phyloP scores from a whole-genome alignment of 2,113 vertebrate species.

The Phodopus roborovskii region DNA sequence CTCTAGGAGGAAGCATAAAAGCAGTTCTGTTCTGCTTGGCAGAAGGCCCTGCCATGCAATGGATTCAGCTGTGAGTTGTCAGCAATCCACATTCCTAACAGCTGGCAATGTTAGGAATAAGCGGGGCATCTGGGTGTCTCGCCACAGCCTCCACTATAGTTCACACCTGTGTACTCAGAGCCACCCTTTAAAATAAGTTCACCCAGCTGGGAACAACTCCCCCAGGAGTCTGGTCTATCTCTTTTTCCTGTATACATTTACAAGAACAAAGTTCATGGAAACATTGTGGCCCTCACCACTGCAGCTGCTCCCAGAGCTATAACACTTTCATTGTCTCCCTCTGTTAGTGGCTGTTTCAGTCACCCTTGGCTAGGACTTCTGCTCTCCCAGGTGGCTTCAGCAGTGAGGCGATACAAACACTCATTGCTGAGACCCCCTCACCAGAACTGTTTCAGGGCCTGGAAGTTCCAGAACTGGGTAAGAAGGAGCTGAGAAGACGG shows the following conservation, averaged over 20 bases:
- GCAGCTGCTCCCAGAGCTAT: not conserved
- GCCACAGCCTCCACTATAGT: not conserved
- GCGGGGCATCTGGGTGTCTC: not conserved
- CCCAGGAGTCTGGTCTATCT: conserved; percentile 33
- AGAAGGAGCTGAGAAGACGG: not conserved
- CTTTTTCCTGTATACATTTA: conserved; percentile 24
- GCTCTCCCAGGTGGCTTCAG: not conserved
- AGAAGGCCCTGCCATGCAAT: not conserved
- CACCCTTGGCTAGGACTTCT: not conserved
- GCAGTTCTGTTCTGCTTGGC: not conserved
- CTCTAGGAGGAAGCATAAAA: not conserved
- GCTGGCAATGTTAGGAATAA: not conserved
- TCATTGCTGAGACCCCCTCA: not conserved
- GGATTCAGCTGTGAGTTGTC: not conserved
- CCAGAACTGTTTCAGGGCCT: not conserved
- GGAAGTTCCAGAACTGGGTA: not conserved
- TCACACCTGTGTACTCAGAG: not conserved
- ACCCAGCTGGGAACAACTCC: not conserved
- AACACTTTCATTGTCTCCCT: not conserved
- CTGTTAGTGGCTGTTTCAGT: not conserved
- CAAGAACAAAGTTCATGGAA: not conserved
- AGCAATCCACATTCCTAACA: not conserved
- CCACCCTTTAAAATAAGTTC: not conserved
- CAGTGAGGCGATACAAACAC: not conserved
- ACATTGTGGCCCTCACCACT: not conserved